phyloP scores from a whole-genome alignment of 2,113 vertebrate species.

The Willisornis vidua region DNA sequence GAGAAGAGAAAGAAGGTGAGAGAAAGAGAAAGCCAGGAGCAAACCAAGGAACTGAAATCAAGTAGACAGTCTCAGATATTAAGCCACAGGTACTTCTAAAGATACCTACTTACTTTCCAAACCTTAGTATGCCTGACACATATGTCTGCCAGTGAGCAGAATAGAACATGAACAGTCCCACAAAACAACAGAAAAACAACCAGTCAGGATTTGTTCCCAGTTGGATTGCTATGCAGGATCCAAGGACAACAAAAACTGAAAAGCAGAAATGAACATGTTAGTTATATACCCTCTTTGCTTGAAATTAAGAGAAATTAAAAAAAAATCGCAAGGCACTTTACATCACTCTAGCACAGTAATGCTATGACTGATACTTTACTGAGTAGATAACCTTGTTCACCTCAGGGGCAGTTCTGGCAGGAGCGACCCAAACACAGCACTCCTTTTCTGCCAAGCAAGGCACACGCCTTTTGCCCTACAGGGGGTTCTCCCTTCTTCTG shows the following conservation, averaged over 20 bases:
- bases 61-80: not conserved
- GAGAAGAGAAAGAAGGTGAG: not conserved
- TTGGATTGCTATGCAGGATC: conserved; percentile 86
- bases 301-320: not conserved
- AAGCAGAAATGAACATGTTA: conserved; percentile 48
- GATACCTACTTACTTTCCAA: conserved; percentile 87
- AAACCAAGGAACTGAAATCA: not conserved
- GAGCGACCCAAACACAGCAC: not conserved
- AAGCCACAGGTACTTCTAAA: not conserved
- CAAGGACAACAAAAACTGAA: conserved; percentile 91
- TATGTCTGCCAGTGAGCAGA: conserved; percentile 99
- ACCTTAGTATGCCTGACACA: conserved; percentile 91
- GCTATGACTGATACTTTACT: not conserved
- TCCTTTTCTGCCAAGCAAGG: not conserved
- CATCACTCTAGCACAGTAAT: not conserved
- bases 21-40: not conserved
- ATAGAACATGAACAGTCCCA: conserved; percentile 97
- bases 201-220: conserved; percentile 86
- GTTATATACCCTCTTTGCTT: not conserved
- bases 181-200: conserved; percentile 94
- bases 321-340: not conserved
- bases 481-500: not conserved
- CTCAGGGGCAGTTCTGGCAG: not conserved
- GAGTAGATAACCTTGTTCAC: not conserved
- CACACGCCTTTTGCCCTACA: not conserved